Evolutionary conservation across 1,140 invertebrate genomes (phyloP), one percentile per base, ranked within the genome.

Genomic region (Papilio machaon): DNA sequence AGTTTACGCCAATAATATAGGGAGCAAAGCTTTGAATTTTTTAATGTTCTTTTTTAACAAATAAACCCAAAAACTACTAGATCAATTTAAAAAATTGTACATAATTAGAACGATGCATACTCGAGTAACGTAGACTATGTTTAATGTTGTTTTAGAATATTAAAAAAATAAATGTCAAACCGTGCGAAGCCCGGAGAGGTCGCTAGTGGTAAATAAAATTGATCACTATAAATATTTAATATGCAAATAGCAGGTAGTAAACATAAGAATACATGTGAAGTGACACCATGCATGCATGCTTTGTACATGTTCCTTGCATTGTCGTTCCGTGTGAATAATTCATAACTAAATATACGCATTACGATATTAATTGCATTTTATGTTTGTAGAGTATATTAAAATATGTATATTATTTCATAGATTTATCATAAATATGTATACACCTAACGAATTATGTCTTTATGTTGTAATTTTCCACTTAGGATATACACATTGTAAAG

Each of bases 401-500:
- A 15, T 67, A 67, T 67, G 64, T 35, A 60, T 60, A 67, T 67
- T 35, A 67, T 67, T 67, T 67, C 30, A 38, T 35, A 67, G 64
- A 67, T 67, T 67, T 67, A 35, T 35, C 23, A 67, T 67, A 15
- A 67, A 67, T 75, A 75, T 49, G 7, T 75, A 75, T 75, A 19
- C 52, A 75, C 17, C 19, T 52, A 52, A 7, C 15, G 47, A 75
- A 75, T 52, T 47, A 75, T 46, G 19, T 47, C 43, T 75, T 52
- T 30, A 52, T 49, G 17, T 9, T 46, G 73, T 75, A 52, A 52
- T 75, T 75, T 75, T 75, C 73, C 73, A 75, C 52, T 75, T 75
- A 52, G 19, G 5, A 75, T 8, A 38, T 4, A 73, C 13, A 23
- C 70, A 73, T 73, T 46, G 64, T 30, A 67, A 67, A 23, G 23